A percentile compares a stretch with the other conserved stretches of the same genome.
Evolutionary conservation across 2,888 invertebrate genomes (phyloP).

Genomic region (Conistra vaccinii): DNA sequence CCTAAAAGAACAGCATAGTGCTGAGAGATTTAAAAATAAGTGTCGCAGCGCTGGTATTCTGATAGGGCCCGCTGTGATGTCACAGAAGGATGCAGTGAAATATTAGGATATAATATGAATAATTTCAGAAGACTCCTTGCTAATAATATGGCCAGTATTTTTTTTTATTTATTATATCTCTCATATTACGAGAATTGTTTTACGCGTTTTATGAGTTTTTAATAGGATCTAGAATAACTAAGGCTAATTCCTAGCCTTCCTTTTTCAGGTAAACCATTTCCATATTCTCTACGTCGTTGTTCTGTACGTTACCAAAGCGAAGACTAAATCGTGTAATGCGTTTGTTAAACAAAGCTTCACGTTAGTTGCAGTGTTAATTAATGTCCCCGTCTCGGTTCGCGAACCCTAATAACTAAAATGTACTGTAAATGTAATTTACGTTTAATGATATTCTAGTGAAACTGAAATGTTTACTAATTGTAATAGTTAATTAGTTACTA

Average conservation of each 20-base stretch:
- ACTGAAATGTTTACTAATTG: not conserved
- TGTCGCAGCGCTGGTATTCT: too few species aligned
- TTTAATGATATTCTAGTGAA: not conserved
- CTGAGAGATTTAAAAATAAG: too few species aligned
- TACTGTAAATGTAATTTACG: not conserved
- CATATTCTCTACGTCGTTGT: slow-evolving; percentile 46
- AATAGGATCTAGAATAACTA: too few species aligned
- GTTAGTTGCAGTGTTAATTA: slow-evolving; percentile 76
- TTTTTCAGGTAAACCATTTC: slow-evolving; percentile 39
- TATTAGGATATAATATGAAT: too few species aligned
- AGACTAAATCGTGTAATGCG: slow-evolving; percentile 75
- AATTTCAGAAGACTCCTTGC: too few species aligned
- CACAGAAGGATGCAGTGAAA: too few species aligned
- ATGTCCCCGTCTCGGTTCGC: slow-evolving; percentile 64
- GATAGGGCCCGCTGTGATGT: too few species aligned
- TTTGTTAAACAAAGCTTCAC: slow-evolving; percentile 76
- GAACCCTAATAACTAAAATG: slow-evolving; percentile 52
- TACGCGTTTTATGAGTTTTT: too few species aligned
- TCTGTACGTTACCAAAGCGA: slow-evolving; percentile 65
- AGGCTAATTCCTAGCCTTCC: not conserved
- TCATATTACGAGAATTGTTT: not conserved
- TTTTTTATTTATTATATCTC: not conserved
- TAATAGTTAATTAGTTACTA: too few species aligned
- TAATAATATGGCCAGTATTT: too few species aligned
- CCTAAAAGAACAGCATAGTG: too few species aligned